Conservation (phyloP, 2,113 vertebrate species). For the Lota lota region DNA sequence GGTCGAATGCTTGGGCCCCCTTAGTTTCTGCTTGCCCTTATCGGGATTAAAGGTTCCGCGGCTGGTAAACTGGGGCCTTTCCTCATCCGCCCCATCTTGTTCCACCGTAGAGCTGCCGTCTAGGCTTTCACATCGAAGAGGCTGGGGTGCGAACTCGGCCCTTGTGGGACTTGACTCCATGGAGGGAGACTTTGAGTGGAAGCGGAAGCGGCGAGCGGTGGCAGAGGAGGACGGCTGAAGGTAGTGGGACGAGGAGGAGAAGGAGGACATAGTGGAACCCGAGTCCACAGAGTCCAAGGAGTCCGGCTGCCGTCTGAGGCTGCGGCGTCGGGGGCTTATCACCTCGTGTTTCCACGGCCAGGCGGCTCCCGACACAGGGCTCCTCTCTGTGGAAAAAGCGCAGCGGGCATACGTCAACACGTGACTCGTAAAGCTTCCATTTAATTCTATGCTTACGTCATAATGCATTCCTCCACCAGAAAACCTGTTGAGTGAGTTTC, state of each 20-base stretch:
- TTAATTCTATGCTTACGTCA: background rate
- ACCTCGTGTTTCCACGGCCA: slow-evolving; percentile 73
- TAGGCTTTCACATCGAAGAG: slow-evolving; percentile 19
- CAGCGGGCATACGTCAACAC: background rate
- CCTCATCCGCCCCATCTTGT: slow-evolving; percentile 62
- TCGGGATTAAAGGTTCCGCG: slow-evolving; percentile 91
- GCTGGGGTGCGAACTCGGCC: background rate
- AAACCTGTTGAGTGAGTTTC: background rate
- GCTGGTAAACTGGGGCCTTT: slow-evolving; percentile 85
- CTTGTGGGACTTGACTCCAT: slow-evolving; percentile 22
- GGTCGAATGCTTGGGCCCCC: slow-evolving; percentile 79
- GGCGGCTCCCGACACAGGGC: slow-evolving; percentile 60
- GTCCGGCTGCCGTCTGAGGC: slow-evolving; percentile 73
- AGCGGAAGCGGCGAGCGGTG: slow-evolving; percentile 80
- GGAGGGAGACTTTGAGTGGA: slow-evolving; percentile 84
- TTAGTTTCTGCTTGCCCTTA: slow-evolving; percentile 91
- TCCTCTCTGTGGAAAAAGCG: slow-evolving; percentile 75
- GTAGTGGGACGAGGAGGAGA: slow-evolving; percentile 67
- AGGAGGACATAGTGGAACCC: slow-evolving; percentile 67
- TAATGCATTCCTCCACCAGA: too few species aligned
- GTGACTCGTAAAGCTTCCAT: background rate
- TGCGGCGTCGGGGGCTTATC: slow-evolving; percentile 68
- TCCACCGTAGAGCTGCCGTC: slow-evolving; percentile 58
- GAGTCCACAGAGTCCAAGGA: slow-evolving; percentile 76
- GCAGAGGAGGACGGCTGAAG: slow-evolving; percentile 73